These are phyloP conservation scores for Pygocentrus nattereri DNA, from an alignment of 2,797 vertebrate species.

Conservation along the genomic window DNA sequence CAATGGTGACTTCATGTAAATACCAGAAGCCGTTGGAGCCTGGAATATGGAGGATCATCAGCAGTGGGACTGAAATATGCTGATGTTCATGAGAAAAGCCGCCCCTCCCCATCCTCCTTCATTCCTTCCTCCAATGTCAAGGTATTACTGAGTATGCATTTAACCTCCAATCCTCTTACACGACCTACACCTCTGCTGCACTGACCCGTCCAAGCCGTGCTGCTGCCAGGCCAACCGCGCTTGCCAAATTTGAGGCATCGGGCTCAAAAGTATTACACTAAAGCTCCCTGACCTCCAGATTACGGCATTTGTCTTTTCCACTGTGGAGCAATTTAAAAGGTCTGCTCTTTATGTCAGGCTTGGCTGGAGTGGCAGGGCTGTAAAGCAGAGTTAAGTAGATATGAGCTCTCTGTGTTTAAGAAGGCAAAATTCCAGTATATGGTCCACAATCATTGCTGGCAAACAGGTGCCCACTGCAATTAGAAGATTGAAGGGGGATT, in stretches of 20 bases:
- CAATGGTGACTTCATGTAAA: slow-evolving; percentile 43
- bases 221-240: neutral
- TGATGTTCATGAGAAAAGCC: neutral
- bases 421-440: neutral
- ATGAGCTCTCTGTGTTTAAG: neutral
- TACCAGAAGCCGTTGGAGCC: neutral
- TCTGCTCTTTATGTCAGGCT: neutral
- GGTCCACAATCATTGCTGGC: neutral
- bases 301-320: slow-evolving; percentile 1
- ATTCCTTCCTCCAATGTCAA: slow-evolving; percentile 22
- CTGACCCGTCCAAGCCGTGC: neutral
- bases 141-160: slow-evolving; percentile 12
- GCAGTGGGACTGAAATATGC: neutral
- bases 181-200: slow-evolving; percentile 29
- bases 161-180: slow-evolving; percentile 45
- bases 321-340: neutral
- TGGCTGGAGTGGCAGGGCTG: neutral
- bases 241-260: slow-evolving; percentile 6
- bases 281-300: slow-evolving; percentile 36
- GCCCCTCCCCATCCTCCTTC: neutral
- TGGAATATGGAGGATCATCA: neutral
- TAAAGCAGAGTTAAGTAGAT: neutral
- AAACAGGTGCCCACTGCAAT: neutral
- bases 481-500: neutral
- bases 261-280: slow-evolving; percentile 36